These are phyloP conservation scores for Riptortus pedestris DNA, from an alignment of 1,140 invertebrate genomes.

Conservation along the genomic window DNA sequence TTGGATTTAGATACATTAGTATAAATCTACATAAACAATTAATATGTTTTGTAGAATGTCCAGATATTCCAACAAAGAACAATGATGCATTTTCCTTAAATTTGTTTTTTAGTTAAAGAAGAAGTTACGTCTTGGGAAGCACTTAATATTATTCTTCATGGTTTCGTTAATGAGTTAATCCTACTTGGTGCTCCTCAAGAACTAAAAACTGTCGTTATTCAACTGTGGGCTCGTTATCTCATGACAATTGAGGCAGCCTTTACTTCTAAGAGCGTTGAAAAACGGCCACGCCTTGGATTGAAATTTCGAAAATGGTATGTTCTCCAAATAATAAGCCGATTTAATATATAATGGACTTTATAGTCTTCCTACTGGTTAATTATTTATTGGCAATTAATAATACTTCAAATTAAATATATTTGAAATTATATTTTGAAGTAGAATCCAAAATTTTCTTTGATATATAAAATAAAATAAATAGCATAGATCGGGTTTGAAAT, in stretches of 20 bases:
- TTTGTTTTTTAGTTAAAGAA: constrained; percentile 29
- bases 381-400: background rate
- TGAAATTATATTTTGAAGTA: no score
- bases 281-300: constrained; percentile 44
- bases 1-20: no score
- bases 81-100: no score
- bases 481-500: no score
- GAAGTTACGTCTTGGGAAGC: constrained; percentile 53
- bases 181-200: constrained; percentile 43
- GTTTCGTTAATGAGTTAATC: constrained; percentile 49
- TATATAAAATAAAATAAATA: no score
- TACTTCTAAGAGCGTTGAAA: constrained; percentile 38
- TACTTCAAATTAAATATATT: background rate
- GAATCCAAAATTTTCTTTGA: no score
- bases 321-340: background rate
- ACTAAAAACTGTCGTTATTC: constrained; percentile 47
- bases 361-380: no score
- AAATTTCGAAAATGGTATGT: constrained; percentile 40
- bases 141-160: constrained; percentile 46
- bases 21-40: no score
- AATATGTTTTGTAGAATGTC: no score
- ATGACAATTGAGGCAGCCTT: constrained; percentile 49
- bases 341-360: no score
- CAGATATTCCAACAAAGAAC: no score
- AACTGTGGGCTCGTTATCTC: constrained; percentile 54